Conservation (phyloP, 1,140 invertebrate genomes). For the Saccostrea cuccullata region DNA sequence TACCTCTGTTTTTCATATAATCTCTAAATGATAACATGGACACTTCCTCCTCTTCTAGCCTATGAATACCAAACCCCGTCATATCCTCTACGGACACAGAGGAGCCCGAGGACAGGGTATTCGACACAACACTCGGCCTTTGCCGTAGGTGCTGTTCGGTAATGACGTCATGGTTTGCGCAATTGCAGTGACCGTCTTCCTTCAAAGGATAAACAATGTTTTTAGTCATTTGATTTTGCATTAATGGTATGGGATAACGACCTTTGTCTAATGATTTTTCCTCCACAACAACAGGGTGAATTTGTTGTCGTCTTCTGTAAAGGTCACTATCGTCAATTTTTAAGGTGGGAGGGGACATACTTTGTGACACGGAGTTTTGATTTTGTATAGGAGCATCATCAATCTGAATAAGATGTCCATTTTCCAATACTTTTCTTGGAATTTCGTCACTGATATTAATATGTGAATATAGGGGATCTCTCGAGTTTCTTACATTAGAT, state of each 20-base stretch:
- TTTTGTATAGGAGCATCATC: neutral
- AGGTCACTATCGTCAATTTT: neutral
- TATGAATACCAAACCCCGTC: neutral
- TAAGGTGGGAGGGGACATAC: neutral
- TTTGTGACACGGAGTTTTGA: neutral
- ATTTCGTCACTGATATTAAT: neutral
- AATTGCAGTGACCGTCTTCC: neutral
- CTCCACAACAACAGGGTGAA: neutral
- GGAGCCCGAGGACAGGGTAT: neutral
- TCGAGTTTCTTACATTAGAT: neutral
- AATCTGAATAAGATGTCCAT: conserved; percentile 12
- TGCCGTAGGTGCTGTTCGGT: neutral
- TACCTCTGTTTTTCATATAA: conserved; percentile 64
- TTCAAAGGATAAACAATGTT: neutral
- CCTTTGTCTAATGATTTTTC: conserved; percentile 19
- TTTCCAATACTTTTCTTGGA: neutral
- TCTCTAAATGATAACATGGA: conserved; percentile 64
- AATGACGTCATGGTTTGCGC: neutral
- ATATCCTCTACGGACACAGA: neutral
- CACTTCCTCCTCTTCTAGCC: conserved; percentile 57
- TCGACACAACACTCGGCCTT: neutral
- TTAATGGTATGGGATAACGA: neutral
- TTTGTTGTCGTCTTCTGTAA: neutral
- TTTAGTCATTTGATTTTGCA: neutral
- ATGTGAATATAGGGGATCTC: neutral